Base-by-base conservation (phyloP, 2,888 invertebrate species). In the Erannis defoliaria region DNA sequence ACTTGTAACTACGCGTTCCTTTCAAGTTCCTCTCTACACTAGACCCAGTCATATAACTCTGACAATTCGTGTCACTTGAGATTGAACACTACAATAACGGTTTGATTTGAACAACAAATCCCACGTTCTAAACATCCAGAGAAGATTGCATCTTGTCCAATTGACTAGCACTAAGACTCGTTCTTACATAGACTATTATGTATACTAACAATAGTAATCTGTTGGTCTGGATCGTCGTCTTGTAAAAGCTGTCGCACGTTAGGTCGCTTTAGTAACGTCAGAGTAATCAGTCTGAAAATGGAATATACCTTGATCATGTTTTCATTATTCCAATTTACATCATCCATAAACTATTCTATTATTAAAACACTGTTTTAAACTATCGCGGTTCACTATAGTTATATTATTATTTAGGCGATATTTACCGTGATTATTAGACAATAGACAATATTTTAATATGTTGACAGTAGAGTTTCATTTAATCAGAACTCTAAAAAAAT, bases 121-220 rank as follows among this genome's bases (percentile, higher is more conserved):
- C 60, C 40, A 40, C 55, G 51, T 31, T 23, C 26, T 38, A 26
- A 46, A 26, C 35, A 46, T 53, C 42, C 53, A 46, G 51, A 14
- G 40, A 16, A 48, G 62, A 62, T 62, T 62, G 48, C 29, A 62
- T 62, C 62, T 53, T 57, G 62, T 62, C 37, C 62, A 48, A 62
- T 57, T 53, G 62, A 46, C 56, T 42, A 29, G 53, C 48, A 42
- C 56, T 35, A 38, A 43, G 46, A 56, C 40, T 56, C 48, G 59
- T 37, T 45, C 19, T 49, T n/a, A n/a, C 29, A 51, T 26, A 37
- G 45, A 29, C n/a, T n/a, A n/a, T n/a, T n/a, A 26, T 29, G 8
- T 23, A 33, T 42, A 26, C 33, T 33, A 49, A 55, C 54, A 55
- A 60, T 49, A 29, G 49, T 19, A 60, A 54, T 54, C 54, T 49